Percentiles rank a stretch among this genome's conserved stretches.
phyloP scores from a whole-genome alignment of 2,888 invertebrate genomes.

The Tenthredo notha region DNA sequence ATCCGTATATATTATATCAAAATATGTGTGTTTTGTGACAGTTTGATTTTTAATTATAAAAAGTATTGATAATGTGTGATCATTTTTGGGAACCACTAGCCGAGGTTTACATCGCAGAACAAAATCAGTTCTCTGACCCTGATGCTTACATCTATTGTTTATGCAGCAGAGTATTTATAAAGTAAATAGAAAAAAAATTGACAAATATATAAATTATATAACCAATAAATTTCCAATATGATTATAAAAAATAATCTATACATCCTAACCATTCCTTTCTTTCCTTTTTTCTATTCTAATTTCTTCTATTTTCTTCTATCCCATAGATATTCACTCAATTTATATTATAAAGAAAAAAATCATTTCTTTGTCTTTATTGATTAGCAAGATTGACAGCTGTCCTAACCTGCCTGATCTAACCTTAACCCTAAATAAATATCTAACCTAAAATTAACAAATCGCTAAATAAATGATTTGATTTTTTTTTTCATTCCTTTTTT shows the following conservation, averaged over 20 bases:
- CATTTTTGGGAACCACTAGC: constrained; percentile 85
- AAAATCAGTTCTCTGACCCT: constrained; percentile 78
- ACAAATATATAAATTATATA: neutral
- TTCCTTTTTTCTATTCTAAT: neutral
- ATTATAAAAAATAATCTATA: neutral
- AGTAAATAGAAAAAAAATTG: constrained; percentile 78
- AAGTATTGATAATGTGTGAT: constrained; percentile 77
- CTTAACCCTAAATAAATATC: neutral
- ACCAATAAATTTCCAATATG: neutral
- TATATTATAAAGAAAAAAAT: neutral
- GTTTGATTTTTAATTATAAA: constrained; percentile 56
- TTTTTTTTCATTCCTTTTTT: constrained; percentile 37
- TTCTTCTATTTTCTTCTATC: neutral
- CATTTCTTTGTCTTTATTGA: constrained; percentile 39
- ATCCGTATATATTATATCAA: constrained; percentile 46
- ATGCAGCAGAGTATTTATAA: constrained; percentile 85
- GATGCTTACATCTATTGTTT: constrained; percentile 84
- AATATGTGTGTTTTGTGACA: constrained; percentile 68
- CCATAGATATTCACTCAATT: neutral
- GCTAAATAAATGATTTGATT: constrained; percentile 11
- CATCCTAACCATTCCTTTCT: neutral
- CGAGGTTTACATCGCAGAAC: constrained; percentile 81
- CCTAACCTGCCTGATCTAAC: constrained; percentile 33
- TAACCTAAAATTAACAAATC: neutral
- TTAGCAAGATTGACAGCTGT: constrained; percentile 32